Evolutionary conservation across 2,888 invertebrate species (phyloP), one percentile per base, ranked within the genome.

Genomic region (Eulithis testata): DNA sequence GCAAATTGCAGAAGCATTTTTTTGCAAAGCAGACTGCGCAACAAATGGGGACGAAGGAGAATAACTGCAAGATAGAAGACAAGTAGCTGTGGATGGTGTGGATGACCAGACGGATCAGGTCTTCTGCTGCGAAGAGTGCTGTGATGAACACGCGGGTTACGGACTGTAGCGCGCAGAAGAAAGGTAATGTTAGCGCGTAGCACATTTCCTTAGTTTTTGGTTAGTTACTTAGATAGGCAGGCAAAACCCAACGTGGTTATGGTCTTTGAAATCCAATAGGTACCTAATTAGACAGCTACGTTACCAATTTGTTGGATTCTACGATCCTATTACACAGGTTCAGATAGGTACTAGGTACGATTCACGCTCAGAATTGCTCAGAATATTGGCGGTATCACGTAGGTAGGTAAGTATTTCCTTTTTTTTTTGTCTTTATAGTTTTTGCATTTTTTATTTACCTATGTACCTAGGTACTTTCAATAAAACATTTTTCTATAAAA

Each of bases 101-200:
- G 11, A 85, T 70, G 0, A 71, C 5, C 51, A 81, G 55, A 11
- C 80, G 77, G 43, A 79, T 44, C 11, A 85, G 43, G 60, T 84
- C 81, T 76, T 85, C 84, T 4, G 75, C 27, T 1, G 81, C 81
- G 11, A 76, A 75, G 4, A 83, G 37, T 6, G 75, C 5, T 1
- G 76, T 77, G 37, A 82, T 62, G 3, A 83, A 47, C 3, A 81
- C 27, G 31, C 85, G 75, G 4, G 76, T 63, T 14, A 79, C 44
- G 54, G 73, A 73, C 63, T 84, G 77, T 3, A 81, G 37, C 4
- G 69, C 67, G 58, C 82, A 84, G 21, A 78, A 54, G 31, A 85
- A 64, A 2, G 85, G 82, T 51, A 79, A 49, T 8, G 64, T 37
- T 6, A 79, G 4, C 11, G 72, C 52, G 4, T 60, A 74, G 40